Evolutionary conservation across 2,888 invertebrate genomes (phyloP).

Genomic region (Drosophila affinis): DNA sequence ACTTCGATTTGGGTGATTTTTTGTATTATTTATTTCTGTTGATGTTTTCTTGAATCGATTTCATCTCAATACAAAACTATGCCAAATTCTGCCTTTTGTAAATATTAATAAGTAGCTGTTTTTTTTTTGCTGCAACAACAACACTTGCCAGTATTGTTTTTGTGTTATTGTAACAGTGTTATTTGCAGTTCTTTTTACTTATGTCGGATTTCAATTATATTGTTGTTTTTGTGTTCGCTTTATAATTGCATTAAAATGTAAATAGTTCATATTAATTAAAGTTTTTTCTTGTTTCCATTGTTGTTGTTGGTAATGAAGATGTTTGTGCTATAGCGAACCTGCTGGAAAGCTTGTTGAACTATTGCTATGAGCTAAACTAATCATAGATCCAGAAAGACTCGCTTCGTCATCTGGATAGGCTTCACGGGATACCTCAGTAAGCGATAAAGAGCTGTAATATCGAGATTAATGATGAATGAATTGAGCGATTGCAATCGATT

Average conservation of each 20-base stretch:
- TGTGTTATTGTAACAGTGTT: conserved; percentile 49
- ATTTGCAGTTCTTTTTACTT: conserved; percentile 48
- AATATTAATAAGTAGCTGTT: conserved; percentile 54
- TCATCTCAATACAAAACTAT: conserved; percentile 45
- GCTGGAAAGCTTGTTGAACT: conserved; percentile 96
- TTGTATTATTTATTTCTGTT: conserved; percentile 37
- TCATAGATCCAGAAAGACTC: conserved; percentile 96
- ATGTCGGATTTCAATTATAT: conserved; percentile 62
- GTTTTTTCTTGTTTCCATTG: conserved; percentile 46
- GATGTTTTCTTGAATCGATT: conserved; percentile 30
- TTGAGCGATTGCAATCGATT: neutral
- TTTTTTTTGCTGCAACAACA: conserved; percentile 14
- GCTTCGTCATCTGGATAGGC: conserved; percentile 95
- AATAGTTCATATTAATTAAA: conserved; percentile 69
- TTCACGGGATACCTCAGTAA: conserved; percentile 95
- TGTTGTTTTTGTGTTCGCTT: conserved; percentile 56
- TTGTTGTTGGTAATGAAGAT: conserved; percentile 49
- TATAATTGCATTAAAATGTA: conserved; percentile 82
- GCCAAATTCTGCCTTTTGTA: conserved; percentile 37
- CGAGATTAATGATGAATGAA: conserved; percentile 14
- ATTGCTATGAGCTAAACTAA: conserved; percentile 97
- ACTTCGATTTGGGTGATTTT: conserved; percentile 27
- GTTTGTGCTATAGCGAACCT: conserved; percentile 88
- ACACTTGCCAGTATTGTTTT: conserved; percentile 8
- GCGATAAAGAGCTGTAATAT: conserved; percentile 91